Conservation (phyloP, 2,888 invertebrate genomes). For the Herminia tarsipennalis region DNA sequence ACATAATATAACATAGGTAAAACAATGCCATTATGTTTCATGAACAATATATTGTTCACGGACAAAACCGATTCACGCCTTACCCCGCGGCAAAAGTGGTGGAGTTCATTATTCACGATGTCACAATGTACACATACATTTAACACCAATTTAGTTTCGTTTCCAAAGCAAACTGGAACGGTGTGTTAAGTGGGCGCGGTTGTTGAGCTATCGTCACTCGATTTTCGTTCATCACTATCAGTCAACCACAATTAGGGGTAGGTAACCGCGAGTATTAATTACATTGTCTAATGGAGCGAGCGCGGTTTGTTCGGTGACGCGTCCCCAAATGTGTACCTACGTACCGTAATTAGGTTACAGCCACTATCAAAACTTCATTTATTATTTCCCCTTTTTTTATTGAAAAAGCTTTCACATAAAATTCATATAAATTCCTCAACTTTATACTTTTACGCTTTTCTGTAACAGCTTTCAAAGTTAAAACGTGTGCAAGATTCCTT, state of each 20-base stretch:
- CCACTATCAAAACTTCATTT: conserved; percentile 43
- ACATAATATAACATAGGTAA: conserved; percentile 53
- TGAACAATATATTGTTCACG: conserved; percentile 65
- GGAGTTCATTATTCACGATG: conserved; percentile 66
- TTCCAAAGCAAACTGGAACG: conserved; percentile 53
- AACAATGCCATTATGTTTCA: conserved; percentile 70
- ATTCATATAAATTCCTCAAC: no score
- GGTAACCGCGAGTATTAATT: conserved; percentile 80
- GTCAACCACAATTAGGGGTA: conserved; percentile 77
- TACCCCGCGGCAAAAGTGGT: conserved; percentile 42
- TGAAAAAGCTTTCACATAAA: no score
- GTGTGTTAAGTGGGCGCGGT: conserved; percentile 65
- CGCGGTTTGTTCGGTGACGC: conserved; percentile 67
- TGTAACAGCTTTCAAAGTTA: no score
- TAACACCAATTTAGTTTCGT: conserved; percentile 62
- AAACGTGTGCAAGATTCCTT: no score
- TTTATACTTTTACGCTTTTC: no score
- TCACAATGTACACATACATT: conserved; percentile 59
- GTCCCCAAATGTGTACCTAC: conserved; percentile 62
- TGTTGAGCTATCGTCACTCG: conserved; percentile 66
- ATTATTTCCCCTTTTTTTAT: conserved; percentile 36
- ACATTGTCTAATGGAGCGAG: conserved; percentile 80
- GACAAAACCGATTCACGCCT: conserved; percentile 54
- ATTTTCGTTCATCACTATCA: conserved; percentile 68
- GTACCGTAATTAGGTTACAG: conserved; percentile 48